phyloP scores from a whole-genome alignment of 2,888 invertebrate genomes.

The Mythimna loreyi region DNA sequence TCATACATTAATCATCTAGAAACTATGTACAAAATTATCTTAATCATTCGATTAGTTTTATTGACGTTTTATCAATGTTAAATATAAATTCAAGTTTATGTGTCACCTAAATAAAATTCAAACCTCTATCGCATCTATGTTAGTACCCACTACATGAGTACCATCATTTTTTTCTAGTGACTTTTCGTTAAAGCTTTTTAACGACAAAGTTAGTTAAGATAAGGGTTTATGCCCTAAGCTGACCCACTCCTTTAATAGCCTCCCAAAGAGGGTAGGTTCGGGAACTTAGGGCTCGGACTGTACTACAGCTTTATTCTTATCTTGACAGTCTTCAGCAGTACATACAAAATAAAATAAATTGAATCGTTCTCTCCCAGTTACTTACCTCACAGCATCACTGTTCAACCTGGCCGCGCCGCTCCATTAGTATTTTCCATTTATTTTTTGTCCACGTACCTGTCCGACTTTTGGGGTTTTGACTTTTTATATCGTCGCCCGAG shows the following conservation, averaged over 20 bases:
- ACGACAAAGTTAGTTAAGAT: too few relatives aligned
- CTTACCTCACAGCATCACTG: conserved; percentile 78
- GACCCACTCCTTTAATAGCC: too few relatives aligned
- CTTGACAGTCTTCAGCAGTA: not conserved
- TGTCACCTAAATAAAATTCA: not conserved
- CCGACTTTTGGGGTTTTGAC: conserved; percentile 88
- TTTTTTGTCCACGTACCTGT: conserved; percentile 91
- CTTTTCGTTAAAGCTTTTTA: not conserved
- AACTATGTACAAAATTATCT: conserved; percentile 2
- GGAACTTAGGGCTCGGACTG: too few relatives aligned
- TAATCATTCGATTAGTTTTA: conserved; percentile 22
- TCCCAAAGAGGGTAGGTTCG: too few relatives aligned
- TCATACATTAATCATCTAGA: conserved; percentile 2
- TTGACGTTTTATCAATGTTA: conserved; percentile 11
- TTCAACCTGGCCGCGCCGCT: conserved; percentile 86
- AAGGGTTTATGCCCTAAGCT: too few relatives aligned
- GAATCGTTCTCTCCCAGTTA: conserved; percentile 60
- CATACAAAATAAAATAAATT: conserved; percentile 27
- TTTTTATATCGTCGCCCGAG: conserved; percentile 86
- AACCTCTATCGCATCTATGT: not conserved
- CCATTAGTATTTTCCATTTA: conserved; percentile 91
- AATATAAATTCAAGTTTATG: conserved; percentile 5
- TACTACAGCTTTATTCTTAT: not conserved
- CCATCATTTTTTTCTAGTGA: not conserved
- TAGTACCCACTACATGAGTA: not conserved